Evolutionary conservation across 2,797 vertebrate species (phyloP).

Genomic region (Tenualosa thibaudeaui): DNA sequence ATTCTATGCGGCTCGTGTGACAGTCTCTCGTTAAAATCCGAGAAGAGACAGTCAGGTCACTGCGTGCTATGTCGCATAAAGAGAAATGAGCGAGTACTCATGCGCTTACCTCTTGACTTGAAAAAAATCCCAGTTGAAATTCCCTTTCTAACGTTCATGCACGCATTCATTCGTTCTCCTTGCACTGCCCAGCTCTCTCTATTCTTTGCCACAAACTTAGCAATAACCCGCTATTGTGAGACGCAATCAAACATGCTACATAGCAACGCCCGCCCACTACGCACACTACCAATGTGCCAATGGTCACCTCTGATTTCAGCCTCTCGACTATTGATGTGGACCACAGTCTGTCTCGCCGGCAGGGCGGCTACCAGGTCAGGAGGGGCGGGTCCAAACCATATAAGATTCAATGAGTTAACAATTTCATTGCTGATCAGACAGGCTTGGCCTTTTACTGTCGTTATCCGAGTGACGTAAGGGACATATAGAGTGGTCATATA

Average conservation of each 20-base stretch:
- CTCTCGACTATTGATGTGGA: conserved; percentile 48
- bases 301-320: conserved; percentile 44
- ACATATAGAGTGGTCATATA: background rate
- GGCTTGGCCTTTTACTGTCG: conserved; percentile 32
- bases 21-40: conserved; percentile 23
- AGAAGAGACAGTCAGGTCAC: conserved; percentile 18
- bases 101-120: conserved; percentile 43
- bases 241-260: conserved; percentile 61
- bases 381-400: conserved; percentile 47
- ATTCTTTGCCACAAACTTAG: conserved; percentile 62
- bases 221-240: conserved; percentile 69
- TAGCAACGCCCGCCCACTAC: conserved; percentile 55
- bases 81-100: conserved; percentile 28
- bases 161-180: conserved; percentile 46
- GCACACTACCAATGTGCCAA: conserved; percentile 41
- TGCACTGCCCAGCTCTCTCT: conserved; percentile 43
- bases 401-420: conserved; percentile 13
- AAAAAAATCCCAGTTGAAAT: conserved; percentile 43
- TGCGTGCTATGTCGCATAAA: background rate
- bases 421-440: conserved; percentile 4
- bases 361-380: conserved; percentile 20
- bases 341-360: conserved; percentile 31
- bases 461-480: conserved; percentile 39
- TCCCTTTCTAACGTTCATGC: conserved; percentile 50
- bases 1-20: conserved; percentile 32